phyloP scores from a whole-genome alignment of 1,140 invertebrate genomes.

The Nephila pilipes region DNA sequence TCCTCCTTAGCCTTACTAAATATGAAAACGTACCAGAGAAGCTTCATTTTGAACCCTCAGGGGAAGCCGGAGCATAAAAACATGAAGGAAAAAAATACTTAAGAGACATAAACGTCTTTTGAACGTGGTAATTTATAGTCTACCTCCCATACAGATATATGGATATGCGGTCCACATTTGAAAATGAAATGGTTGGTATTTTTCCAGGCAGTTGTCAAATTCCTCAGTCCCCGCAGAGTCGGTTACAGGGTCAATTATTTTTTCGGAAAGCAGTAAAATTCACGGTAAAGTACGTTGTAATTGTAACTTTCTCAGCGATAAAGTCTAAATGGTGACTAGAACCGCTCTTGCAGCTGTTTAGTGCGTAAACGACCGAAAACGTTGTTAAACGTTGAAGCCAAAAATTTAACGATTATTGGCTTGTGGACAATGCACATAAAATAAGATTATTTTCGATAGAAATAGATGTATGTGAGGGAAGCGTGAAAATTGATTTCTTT shows the following conservation, averaged over 20 bases:
- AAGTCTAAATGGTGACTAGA: slow-evolving; percentile 14
- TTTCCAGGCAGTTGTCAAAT: slow-evolving; percentile 52
- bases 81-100: slow-evolving; percentile 59
- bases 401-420: slow-evolving; percentile 59
- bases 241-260: slow-evolving; percentile 41
- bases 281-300: slow-evolving; percentile 16
- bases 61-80: slow-evolving; percentile 34
- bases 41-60: slow-evolving; percentile 13
- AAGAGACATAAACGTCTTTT: slow-evolving; percentile 69
- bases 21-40: slow-evolving; percentile 38
- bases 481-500: neutral
- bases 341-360: slow-evolving; percentile 31
- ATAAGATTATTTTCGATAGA: slow-evolving; percentile 21
- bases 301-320: slow-evolving; percentile 51
- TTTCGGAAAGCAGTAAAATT: slow-evolving; percentile 42
- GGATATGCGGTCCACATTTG: slow-evolving; percentile 41
- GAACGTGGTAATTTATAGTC: slow-evolving; percentile 70
- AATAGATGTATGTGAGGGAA: neutral
- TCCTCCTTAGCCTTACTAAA: slow-evolving; percentile 47
- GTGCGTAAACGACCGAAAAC: neutral
- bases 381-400: neutral
- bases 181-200: slow-evolving; percentile 60
- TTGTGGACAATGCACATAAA: slow-evolving; percentile 34
- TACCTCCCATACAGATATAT: slow-evolving; percentile 57
- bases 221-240: slow-evolving; percentile 41